These are phyloP conservation scores for Homarus americanus DNA, from an alignment of 1,140 invertebrate genomes.

Conservation along the genomic window DNA sequence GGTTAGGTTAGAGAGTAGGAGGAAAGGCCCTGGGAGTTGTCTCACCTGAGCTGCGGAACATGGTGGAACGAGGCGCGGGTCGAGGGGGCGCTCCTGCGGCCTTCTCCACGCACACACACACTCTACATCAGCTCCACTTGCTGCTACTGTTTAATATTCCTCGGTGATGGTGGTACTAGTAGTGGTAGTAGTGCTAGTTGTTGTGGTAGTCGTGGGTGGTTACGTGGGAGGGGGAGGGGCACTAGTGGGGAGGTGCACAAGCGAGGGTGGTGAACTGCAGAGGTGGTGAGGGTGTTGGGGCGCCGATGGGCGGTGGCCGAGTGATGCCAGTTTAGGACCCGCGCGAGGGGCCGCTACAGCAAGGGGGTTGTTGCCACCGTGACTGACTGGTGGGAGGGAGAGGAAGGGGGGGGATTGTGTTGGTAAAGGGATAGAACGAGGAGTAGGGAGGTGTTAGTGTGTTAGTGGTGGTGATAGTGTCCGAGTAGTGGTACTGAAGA, in stretches of 20 bases:
- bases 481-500: too few species aligned
- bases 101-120: neutral
- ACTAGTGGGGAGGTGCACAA: neutral
- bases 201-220: too few species aligned
- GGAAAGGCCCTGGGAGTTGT: too few species aligned
- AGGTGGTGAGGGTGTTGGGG: neutral
- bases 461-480: too few species aligned
- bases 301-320: neutral
- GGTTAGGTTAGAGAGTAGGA: too few species aligned
- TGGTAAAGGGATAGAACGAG: too few species aligned
- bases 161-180: neutral
- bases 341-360: neutral
- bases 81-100: neutral
- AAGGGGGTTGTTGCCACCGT: neutral
- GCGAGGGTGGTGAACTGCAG: too few species aligned
- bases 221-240: too few species aligned
- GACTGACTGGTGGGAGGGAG: neutral
- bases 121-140: neutral
- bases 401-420: too few species aligned
- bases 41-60: slow-evolving; percentile 16
- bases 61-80: neutral
- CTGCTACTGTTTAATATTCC: neutral
- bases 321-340: slow-evolving; percentile 1
- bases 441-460: too few species aligned
- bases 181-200: neutral